Evolutionary conservation across 2,797 vertebrate genomes (phyloP).

Genomic region (Poliocrania exsul): DNA sequence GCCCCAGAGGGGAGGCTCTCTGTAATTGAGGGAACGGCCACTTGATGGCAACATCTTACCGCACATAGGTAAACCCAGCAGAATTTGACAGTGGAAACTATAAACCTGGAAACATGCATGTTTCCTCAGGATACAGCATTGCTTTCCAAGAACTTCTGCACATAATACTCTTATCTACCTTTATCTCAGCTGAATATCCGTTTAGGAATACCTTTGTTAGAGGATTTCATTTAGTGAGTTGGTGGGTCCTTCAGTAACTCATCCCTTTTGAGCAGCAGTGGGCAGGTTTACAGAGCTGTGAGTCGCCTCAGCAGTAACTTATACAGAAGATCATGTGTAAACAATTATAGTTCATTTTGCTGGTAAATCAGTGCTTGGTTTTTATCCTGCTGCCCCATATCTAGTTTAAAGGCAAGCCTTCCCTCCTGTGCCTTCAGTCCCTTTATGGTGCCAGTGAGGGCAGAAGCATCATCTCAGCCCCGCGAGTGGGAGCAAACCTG

Average conservation of each 20-base stretch:
- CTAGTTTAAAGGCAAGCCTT: neutral
- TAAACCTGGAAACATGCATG: neutral
- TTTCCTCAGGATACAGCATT: neutral
- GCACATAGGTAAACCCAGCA: constrained; percentile 1
- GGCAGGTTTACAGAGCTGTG: neutral
- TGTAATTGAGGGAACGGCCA: constrained; percentile 36
- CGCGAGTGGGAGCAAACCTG: too few relatives aligned
- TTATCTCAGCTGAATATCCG: fast-evolving
- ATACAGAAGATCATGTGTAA: neutral
- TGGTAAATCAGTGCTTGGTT: neutral
- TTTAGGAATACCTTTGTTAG: neutral
- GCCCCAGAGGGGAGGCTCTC: neutral
- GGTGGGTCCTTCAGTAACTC: neutral
- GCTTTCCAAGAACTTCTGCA: neutral
- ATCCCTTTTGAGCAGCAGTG: neutral
- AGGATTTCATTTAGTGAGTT: neutral
- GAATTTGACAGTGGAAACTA: neutral
- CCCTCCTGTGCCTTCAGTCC: too few relatives aligned
- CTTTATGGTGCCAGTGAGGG: fast-evolving
- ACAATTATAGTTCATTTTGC: fast-evolving
- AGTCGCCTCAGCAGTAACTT: fast-evolving
- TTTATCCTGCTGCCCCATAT: neutral
- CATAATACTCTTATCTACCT: neutral
- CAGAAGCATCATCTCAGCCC: neutral
- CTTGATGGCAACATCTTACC: constrained; percentile 71